Evolutionary conservation across 2,888 invertebrate genomes (phyloP), one percentile per base, ranked within the genome.

Genomic region (Agonopterix arenella): DNA sequence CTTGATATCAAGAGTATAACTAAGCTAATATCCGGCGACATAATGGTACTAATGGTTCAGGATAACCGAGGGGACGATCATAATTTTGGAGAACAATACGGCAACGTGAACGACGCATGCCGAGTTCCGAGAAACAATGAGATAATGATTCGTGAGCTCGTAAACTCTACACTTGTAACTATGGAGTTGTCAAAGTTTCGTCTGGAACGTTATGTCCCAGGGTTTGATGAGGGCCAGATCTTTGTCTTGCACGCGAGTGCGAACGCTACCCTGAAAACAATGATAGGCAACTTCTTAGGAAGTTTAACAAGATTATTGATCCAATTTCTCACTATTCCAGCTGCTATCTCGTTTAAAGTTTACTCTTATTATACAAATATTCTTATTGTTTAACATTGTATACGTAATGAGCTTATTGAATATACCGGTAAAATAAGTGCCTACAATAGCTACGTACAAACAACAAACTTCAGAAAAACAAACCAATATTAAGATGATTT

Each of bases 31-130:
- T 68, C 68, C 66, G 63, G 62, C 65, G 71, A 81, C 76, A 74
- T 80, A 79, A 82, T 76, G 76, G 76, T 73, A 71, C 76, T 79
- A 84, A 84, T 78, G 78, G 73, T 66, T 55, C 58, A 65, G 76
- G 74, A 80, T 81, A 82, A 79, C 76, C 64, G 65, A 68, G 70
- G 74, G 76, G 75, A 74, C 75, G 76, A 80, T 79, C 84, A 81
- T 84, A 84, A 85, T 79, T 83, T 76, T 66, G 61, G 60, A 52
- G 73, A 80, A 84, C 84, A 86, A 85, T 76, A 78, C 77, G 62
- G 62, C 57, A 58, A 63, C 69, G 66, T 70, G 75, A 76, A 79
- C 72, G 74, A 73, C 74, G 76, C 74, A 73, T 73, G 78, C 70
- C 66, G 72, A 76, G 74, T 67, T 73, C 68, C 72, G 56, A 53